Evolutionary conservation across 2,888 invertebrate genomes (phyloP).

Genomic region (Cephus rjabovi): DNA sequence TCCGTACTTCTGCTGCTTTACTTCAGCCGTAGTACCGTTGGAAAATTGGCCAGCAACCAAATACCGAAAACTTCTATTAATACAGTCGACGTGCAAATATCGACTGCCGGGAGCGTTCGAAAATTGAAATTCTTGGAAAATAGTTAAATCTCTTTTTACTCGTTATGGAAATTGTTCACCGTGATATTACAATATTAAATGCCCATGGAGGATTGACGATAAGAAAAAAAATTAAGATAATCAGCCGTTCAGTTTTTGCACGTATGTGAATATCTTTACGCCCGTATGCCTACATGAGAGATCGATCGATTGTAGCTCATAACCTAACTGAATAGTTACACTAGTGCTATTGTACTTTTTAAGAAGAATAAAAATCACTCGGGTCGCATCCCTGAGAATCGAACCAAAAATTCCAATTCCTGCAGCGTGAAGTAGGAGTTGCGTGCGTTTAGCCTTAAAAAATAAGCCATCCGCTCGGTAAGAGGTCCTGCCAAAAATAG

Average conservation of each 20-base stretch:
- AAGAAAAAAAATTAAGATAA: too few relatives aligned
- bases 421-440: background rate
- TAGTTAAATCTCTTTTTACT: background rate
- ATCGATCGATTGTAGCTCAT: background rate
- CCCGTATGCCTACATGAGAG: background rate
- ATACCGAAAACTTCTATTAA: background rate
- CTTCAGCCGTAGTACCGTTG: background rate
- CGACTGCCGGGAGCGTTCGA: background rate
- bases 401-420: background rate
- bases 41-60: background rate
- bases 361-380: background rate
- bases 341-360: background rate
- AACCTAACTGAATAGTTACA: background rate
- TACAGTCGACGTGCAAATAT: background rate
- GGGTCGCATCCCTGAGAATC: background rate
- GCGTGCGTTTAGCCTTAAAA: background rate
- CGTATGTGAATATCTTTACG: background rate
- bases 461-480: constrained; percentile 35
- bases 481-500: constrained; percentile 58
- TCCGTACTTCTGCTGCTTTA: background rate
- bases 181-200: too few relatives aligned
- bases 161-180: too few relatives aligned
- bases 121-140: background rate
- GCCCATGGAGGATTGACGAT: too few relatives aligned
- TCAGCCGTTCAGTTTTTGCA: background rate